Base-by-base conservation (phyloP, 2,888 invertebrate species). In the Drosophila limbata region DNA sequence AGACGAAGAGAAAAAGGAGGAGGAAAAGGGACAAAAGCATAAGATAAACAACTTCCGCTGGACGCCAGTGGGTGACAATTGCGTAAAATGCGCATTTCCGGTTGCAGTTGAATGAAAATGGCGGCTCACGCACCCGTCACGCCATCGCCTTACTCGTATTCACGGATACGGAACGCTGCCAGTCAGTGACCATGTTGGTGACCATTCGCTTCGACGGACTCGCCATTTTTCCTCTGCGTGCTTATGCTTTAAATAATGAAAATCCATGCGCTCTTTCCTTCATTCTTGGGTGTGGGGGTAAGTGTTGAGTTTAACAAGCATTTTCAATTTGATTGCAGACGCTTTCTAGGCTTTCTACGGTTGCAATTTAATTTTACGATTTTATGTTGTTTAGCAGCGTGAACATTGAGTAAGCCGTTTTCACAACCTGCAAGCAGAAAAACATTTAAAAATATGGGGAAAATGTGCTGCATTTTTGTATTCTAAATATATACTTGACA, bases 381-480 rank as follows among this genome's bases (percentile, higher is more conserved):
- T 48, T 73, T n/a, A 73, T 42, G 25, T 81, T 51, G 9, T 60
- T 83, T 0, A 91, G 66, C 13, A 91, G 62, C 4, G 91, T 88
- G 52, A 90, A 89, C 40, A 87, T 75, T 1, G 91, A 84, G 56
- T 91, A 91, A 28, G 90, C 85, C 1, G 78, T 77, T 69, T 90
- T 91, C 44, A 89, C 57, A 25, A 91, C 79, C 91, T 91, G 67
- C 9, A 73, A 80, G 15, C 6, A 31, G 4, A 25, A 19, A 31
- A 15, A 10, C 0, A 52, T 35, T 40, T 21, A n/a, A 55, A 10
- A 21, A 37, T 39, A 5, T 25, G 13, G 3, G 13, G 28, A 8
- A 8, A 45, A 8, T 25, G 19, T 10, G 0, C 2, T 0, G 19
- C 3, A 3, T 11, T 3, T 11, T 11, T 31, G 31, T 31, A 9